Percentiles rank a stretch among this genome's conserved stretches.
Conservation (phyloP, 2,113 vertebrate species). For the Dipodomys spectabilis region DNA sequence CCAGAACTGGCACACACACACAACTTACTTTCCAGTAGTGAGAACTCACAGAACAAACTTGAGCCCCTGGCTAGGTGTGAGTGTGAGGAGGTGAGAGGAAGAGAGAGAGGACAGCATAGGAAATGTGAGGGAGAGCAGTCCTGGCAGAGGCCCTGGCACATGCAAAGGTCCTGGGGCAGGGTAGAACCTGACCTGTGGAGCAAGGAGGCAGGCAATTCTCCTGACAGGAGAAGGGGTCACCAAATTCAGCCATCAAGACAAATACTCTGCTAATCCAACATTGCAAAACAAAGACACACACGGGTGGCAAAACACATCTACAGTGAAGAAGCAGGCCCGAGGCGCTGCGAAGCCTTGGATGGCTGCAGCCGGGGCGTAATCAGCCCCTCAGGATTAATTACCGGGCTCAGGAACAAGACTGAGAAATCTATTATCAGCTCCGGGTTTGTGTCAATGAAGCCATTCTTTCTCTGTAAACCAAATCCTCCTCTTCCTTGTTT, state of each 20-base stretch:
- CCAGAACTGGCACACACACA: no score
- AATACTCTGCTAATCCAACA: neutral
- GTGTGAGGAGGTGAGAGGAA: no score
- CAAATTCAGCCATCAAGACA: neutral
- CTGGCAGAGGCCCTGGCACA: neutral
- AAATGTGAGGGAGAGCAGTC: no score
- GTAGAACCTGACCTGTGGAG: fast-evolving
- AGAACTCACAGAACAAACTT: no score
- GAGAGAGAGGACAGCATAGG: neutral
- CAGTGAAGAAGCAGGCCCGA: no score
- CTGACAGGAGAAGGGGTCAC: neutral
- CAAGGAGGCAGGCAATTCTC: fast-evolving
- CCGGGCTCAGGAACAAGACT: neutral
- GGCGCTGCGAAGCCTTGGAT: neutral
- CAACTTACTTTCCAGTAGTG: neutral
- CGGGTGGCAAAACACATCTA: no score
- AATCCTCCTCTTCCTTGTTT: neutral
- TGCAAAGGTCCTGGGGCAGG: slow-evolving; percentile 24
- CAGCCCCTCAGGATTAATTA: slow-evolving; percentile 66
- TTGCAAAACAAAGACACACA: neutral
- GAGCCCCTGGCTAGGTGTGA: no score
- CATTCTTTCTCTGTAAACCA: neutral
- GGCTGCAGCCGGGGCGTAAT: slow-evolving; percentile 37
- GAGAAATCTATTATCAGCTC: slow-evolving; percentile 10
- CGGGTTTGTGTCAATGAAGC: neutral